These are phyloP conservation scores for Drosophila mojavensis DNA, from an alignment of 1,140 invertebrate genomes.

Conservation along the genomic window DNA sequence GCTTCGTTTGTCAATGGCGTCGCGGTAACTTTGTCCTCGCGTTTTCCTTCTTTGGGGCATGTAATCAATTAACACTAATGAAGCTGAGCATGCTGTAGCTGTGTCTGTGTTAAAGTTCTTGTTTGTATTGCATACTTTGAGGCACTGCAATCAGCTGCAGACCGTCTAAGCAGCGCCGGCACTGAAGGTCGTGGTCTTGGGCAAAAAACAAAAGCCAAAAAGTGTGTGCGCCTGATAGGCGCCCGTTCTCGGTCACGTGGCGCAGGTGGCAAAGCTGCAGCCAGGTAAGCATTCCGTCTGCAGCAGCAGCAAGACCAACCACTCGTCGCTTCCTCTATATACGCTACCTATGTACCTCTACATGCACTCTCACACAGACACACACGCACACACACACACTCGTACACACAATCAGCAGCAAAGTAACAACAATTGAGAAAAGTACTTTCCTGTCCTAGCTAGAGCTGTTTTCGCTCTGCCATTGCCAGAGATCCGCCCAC, in stretches of 20 bases:
- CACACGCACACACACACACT: slow-evolving; percentile 3
- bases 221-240: slow-evolving; percentile 43
- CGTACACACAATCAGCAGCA: slow-evolving; percentile 65
- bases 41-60: slow-evolving; percentile 63
- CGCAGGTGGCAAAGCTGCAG: slow-evolving; percentile 22
- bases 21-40: slow-evolving; percentile 50
- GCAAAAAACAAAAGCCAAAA: slow-evolving; percentile 52
- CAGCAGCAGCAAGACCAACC: slow-evolving; percentile 44
- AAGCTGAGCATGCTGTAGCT: slow-evolving; percentile 46
- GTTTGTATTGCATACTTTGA: slow-evolving; percentile 48
- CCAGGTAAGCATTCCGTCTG: slow-evolving; percentile 27
- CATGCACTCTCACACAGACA: slow-evolving; percentile 1
- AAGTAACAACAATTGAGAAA: slow-evolving; percentile 80
- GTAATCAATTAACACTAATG: slow-evolving; percentile 81
- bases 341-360: slow-evolving; percentile 11
- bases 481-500: slow-evolving; percentile 27
- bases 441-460: slow-evolving; percentile 71
- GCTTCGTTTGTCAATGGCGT: slow-evolving; percentile 78
- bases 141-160: slow-evolving; percentile 36
- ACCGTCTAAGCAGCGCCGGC: slow-evolving; percentile 43
- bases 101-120: slow-evolving; percentile 50
- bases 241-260: slow-evolving; percentile 17
- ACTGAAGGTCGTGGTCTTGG: slow-evolving; percentile 64
- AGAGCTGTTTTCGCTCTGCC: slow-evolving; percentile 61
- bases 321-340: slow-evolving; percentile 56